Conservation (phyloP, 2,797 vertebrate genomes). For the Takifugu rubripes region DNA sequence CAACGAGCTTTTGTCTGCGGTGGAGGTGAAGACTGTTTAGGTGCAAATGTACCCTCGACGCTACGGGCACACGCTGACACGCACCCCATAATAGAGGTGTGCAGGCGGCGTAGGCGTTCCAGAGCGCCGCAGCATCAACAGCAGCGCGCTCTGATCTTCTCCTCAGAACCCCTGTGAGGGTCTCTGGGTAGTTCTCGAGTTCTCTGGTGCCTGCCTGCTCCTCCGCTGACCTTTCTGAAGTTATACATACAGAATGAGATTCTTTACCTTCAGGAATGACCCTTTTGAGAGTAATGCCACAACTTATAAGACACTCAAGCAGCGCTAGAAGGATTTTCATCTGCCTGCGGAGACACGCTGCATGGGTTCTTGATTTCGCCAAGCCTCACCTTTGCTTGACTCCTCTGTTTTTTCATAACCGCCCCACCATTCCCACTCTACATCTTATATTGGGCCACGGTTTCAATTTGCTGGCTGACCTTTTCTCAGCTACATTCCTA, state of each 20-base stretch:
- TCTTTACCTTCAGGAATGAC: slow-evolving; percentile 63
- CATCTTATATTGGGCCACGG: slow-evolving; percentile 62
- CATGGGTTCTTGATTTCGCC: slow-evolving; percentile 29
- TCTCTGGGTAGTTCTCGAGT: slow-evolving; percentile 60
- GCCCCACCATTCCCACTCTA: slow-evolving; percentile 55
- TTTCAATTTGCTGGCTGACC: slow-evolving; percentile 68
- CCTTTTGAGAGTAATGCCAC: slow-evolving; percentile 59
- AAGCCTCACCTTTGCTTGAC: background rate
- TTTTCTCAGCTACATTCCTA: slow-evolving; percentile 55
- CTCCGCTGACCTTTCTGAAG: slow-evolving; percentile 75
- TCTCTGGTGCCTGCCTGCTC: slow-evolving; percentile 62
- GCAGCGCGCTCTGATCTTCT: slow-evolving; percentile 33
- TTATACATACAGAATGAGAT: slow-evolving; percentile 76
- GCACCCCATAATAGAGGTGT: slow-evolving; percentile 16
- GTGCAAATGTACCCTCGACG: slow-evolving; percentile 1
- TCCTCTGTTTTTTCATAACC: slow-evolving; percentile 19
- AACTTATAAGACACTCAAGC: slow-evolving; percentile 56
- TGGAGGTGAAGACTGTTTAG: slow-evolving; percentile 8
- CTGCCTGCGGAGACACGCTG: slow-evolving; percentile 46
- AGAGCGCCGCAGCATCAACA: slow-evolving; percentile 44
- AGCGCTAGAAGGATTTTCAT: slow-evolving; percentile 50
- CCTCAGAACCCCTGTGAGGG: slow-evolving; percentile 29
- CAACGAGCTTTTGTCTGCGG: slow-evolving; percentile 4
- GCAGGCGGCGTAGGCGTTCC: slow-evolving; percentile 30
- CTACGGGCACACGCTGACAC: slow-evolving; percentile 6